Conservation (phyloP, 2,113 vertebrate species). For the Calonectris borealis region DNA sequence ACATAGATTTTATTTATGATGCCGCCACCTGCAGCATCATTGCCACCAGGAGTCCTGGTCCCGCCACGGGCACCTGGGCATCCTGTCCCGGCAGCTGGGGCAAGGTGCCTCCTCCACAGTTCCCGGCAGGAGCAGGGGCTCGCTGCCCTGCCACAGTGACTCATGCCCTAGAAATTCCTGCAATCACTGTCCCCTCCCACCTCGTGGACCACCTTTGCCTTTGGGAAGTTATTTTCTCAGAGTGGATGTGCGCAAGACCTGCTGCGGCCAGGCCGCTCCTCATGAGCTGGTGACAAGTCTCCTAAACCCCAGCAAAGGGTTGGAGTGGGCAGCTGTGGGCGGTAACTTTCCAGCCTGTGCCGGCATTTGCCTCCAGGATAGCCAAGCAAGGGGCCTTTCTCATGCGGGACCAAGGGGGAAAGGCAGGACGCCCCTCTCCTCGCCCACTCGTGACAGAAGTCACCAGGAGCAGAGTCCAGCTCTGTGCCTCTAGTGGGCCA, state of each 20-base stretch:
- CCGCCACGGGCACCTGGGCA: background rate
- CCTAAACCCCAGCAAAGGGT: background rate
- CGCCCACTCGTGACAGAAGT: background rate
- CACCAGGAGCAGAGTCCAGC: background rate
- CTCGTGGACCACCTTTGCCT: background rate
- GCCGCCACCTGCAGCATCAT: background rate
- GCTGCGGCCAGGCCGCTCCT: fast-evolving
- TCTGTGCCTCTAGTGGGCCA: background rate
- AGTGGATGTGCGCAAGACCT: fast-evolving
- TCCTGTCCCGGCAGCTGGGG: background rate
- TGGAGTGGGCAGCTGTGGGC: fast-evolving
- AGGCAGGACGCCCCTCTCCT: background rate
- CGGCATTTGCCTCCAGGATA: background rate
- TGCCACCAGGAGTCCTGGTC: background rate
- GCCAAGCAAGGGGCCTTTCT: background rate
- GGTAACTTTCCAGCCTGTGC: background rate
- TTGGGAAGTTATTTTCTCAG: background rate
- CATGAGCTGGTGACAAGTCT: background rate
- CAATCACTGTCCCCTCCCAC: fast-evolving
- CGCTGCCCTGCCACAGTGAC: background rate
- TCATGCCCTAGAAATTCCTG: background rate
- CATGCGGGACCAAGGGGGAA: fast-evolving
- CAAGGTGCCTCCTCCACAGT: background rate
- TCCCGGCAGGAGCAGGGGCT: background rate
- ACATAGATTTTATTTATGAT: background rate